A percentile compares a stretch with the other conserved stretches of the same genome.
Conservation (phyloP, 2,113 vertebrate species). For the Pedionomus torquatus region DNA sequence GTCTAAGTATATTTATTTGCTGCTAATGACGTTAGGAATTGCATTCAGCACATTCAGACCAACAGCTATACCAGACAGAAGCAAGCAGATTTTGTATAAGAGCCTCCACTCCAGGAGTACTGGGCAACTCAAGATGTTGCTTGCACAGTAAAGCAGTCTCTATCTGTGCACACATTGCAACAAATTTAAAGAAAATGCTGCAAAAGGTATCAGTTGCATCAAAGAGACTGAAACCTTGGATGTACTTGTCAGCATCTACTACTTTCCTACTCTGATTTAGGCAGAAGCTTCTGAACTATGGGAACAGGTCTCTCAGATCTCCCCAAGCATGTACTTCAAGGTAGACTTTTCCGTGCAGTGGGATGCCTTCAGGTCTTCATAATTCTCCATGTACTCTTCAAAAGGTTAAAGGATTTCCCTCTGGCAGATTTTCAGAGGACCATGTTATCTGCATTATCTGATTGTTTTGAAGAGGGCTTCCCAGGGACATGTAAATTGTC, state of each 20-base stretch:
- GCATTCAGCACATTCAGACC: not conserved
- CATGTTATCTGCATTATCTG: not conserved
- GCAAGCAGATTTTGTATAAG: not conserved
- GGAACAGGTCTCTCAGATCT: not conserved
- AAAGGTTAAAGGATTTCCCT: not conserved
- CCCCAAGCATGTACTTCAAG: not conserved
- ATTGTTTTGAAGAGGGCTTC: not conserved
- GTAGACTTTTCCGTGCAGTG: not conserved
- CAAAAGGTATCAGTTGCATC: not conserved
- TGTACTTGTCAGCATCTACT: not conserved
- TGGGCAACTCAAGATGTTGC: too few relatives aligned
- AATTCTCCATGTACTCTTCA: not conserved
- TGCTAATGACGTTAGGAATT: not conserved
- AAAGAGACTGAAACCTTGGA: not conserved
- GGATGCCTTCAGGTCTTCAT: not conserved
- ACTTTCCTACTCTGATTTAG: not conserved
- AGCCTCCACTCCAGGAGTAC: not conserved
- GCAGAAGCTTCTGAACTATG: not conserved
- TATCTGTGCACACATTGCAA: not conserved
- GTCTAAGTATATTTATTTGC: not conserved
- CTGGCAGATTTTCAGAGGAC: not conserved
- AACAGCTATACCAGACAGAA: not conserved
- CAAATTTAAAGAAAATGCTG: not conserved
- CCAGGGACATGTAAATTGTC: not conserved
- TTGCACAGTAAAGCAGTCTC: not conserved